Conservation (phyloP, 2,797 vertebrate genomes). For the Nasua narica region DNA sequence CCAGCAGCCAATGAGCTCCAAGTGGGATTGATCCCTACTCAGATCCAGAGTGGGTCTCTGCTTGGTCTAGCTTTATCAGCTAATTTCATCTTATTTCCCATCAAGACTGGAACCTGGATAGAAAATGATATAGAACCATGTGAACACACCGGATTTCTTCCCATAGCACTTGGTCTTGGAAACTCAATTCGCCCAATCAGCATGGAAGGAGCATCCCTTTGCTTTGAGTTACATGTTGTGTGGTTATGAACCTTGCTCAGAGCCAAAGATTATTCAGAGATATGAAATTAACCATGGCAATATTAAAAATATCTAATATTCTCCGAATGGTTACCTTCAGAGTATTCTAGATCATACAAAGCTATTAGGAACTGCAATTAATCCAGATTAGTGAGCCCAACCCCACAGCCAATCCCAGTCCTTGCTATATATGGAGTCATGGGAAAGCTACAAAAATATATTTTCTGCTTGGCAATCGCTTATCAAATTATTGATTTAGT, state of each 20-base stretch:
- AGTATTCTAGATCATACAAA: not conserved
- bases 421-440: not conserved
- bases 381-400: not conserved
- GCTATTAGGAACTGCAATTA: not conserved
- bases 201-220: not conserved
- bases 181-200: not conserved
- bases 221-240: not conserved
- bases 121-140: not conserved
- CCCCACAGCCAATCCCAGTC: not conserved
- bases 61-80: not conserved
- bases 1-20: not conserved
- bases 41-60: not conserved
- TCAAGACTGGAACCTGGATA: not conserved
- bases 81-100: not conserved
- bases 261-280: not conserved
- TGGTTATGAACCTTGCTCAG: not conserved
- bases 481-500: not conserved
- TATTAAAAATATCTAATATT: not conserved
- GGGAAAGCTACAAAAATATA: not conserved
- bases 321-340: not conserved
- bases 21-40: not conserved
- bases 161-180: not conserved
- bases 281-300: not conserved
- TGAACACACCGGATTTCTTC: not conserved
- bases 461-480: not conserved